Evolutionary conservation across 1,140 invertebrate species (phyloP).

Genomic region (Chionoecetes opilio): DNA sequence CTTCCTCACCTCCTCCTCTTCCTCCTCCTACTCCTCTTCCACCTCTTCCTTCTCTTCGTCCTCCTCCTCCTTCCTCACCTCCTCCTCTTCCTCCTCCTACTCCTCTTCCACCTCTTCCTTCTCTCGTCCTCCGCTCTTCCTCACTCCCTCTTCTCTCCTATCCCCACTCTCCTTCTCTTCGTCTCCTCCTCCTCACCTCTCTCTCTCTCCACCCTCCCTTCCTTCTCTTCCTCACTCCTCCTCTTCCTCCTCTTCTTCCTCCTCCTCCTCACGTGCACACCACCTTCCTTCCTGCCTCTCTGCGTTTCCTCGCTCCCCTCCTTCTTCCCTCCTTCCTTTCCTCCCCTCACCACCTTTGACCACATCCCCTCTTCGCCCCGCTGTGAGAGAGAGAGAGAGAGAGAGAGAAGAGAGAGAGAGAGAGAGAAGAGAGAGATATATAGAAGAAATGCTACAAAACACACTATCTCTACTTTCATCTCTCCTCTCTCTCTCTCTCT

Average conservation of each 20-base stretch:
- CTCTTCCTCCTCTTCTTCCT: too few species aligned
- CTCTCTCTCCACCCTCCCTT: too few species aligned
- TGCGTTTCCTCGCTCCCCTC: neutral
- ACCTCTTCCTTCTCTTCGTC: too few species aligned
- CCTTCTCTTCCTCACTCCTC: too few species aligned
- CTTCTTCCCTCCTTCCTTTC: neutral
- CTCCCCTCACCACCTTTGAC: neutral
- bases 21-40: too few species aligned
- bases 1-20: neutral
- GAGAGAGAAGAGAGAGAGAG: constrained; percentile 5
- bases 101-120: neutral
- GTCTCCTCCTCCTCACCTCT: too few species aligned
- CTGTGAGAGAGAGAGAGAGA: constrained; percentile 25
- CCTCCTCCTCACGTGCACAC: neutral
- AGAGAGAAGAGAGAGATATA: neutral
- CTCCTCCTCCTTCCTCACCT: too few species aligned
- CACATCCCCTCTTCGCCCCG: neutral
- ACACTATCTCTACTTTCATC: too few species aligned
- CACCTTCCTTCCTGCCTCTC: neutral
- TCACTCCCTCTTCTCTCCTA: too few species aligned
- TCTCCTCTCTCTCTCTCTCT: neutral
- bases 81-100: too few species aligned
- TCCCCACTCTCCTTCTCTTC: too few species aligned
- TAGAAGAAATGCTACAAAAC: neutral
- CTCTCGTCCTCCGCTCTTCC: neutral